Evolutionary conservation across 2,888 invertebrate genomes (phyloP), one percentile per base, ranked within the genome.

Genomic region (Melanostoma scalare): DNA sequence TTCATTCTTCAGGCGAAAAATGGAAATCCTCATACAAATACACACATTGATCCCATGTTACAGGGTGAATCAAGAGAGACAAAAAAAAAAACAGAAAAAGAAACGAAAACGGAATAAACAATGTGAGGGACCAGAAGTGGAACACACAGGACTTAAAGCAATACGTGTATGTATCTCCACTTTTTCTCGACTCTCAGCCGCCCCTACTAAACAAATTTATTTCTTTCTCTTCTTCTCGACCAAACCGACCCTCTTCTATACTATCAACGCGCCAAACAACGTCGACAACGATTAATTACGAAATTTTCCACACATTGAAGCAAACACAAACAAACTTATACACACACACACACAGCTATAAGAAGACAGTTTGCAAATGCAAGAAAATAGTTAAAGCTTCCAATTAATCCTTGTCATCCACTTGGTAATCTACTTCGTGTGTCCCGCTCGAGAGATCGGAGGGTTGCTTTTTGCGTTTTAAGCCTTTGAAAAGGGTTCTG

Each of bases 331-430:
- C 6, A 53, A 9, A 46, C 56, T 20, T 20, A 53, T 30, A 56
- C 40, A 42, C 10, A 55, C n/a, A 36, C 44, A 20, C 8, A 31
- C 4, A 4, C 20, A 71, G 3, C 42, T 50, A 6, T 6, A 30
- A n/a, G 8, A 44, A 74, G 78, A 82, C 68, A 65, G 78, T 78
- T 82, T 78, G 82, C 73, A 82, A 81, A 72, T 76, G 65, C 76
- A 76, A 68, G 61, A 72, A 20, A 81, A 77, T 69, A 69, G 61
- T 78, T 65, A 68, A 73, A 82, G 77, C 68, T 65, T 77, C 73
- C 82, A 82, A 82, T 82, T 82, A 82, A 82, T 82, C 82, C 78
- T 82, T 82, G 82, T 82, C 82, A 82, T 78, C 82, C 82, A 82
- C 78, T 82, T 82, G 77, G 72, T 82, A 82, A 82, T 81, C 81